phyloP scores from a whole-genome alignment of 2,113 vertebrate genomes.

The Scartelaos histophorus region DNA sequence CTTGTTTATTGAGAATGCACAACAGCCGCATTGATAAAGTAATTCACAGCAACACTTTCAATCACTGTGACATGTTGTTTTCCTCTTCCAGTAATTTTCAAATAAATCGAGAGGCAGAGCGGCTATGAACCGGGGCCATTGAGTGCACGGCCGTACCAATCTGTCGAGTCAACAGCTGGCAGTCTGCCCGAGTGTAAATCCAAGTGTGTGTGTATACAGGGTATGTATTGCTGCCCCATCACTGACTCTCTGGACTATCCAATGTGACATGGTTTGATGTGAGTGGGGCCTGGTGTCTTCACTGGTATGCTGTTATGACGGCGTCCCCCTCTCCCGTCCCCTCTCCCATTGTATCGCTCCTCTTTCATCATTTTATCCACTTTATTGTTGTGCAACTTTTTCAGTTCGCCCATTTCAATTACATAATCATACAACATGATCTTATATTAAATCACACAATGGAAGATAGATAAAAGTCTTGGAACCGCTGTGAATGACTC shows the following conservation, averaged over 20 bases:
- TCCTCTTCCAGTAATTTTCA: conserved; percentile 56
- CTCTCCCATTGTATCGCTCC: conserved; percentile 34
- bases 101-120: conserved; percentile 56
- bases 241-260: conserved; percentile 59
- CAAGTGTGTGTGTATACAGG: conserved; percentile 54
- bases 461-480: conserved; percentile 17
- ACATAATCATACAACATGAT: conserved; percentile 3
- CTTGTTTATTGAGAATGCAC: conserved; percentile 17
- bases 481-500: conserved; percentile 6
- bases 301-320: conserved; percentile 69
- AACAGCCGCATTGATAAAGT: conserved; percentile 57
- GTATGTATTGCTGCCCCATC: conserved; percentile 59
- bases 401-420: conserved; percentile 17
- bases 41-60: conserved; percentile 29
- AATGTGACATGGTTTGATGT: conserved; percentile 69
- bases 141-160: conserved; percentile 70
- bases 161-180: conserved; percentile 75
- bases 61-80: conserved; percentile 59
- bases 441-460: conserved; percentile 22
- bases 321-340: conserved; percentile 42
- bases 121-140: conserved; percentile 65
- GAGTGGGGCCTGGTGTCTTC: conserved; percentile 55
- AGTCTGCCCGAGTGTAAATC: conserved; percentile 39
- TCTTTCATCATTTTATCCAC: conserved; percentile 20
- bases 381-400: conserved; percentile 13